Conservation (phyloP, 2,888 invertebrate genomes). For the Sphaerophoria taeniata region DNA sequence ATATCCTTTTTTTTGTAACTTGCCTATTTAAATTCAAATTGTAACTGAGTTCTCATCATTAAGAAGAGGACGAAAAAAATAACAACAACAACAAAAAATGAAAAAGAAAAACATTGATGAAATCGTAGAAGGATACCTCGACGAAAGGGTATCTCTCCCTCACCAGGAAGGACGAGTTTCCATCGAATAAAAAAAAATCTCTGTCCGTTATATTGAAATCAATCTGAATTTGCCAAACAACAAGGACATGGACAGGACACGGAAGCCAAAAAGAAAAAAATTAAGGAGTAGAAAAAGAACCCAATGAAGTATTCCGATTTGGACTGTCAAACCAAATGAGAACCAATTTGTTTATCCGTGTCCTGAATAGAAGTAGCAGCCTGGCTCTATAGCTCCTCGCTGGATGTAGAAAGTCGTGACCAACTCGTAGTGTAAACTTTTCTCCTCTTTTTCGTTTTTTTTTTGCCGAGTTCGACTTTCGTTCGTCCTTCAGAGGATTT, state of each 20-base stretch:
- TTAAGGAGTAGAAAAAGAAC: neutral
- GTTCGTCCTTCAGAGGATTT: slow-evolving; percentile 63
- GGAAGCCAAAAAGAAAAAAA: neutral
- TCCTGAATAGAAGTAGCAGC: slow-evolving; percentile 67
- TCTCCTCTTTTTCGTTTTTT: slow-evolving; percentile 26
- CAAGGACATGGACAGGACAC: slow-evolving; percentile 13
- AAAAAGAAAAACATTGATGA: neutral
- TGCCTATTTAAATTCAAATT: slow-evolving; percentile 70
- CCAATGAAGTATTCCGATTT: slow-evolving; percentile 58
- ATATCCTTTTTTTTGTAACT: slow-evolving; percentile 55
- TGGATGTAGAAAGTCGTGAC: slow-evolving; percentile 55
- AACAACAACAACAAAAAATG: neutral
- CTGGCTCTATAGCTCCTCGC: no score
- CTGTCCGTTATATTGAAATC: slow-evolving; percentile 61
- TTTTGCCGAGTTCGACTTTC: slow-evolving; percentile 71
- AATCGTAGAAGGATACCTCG: slow-evolving; percentile 11
- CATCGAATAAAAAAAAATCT: slow-evolving; percentile 46
- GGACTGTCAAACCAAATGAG: slow-evolving; percentile 73
- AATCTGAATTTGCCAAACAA: slow-evolving; percentile 67
- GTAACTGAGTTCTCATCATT: slow-evolving; percentile 67
- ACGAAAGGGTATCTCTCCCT: slow-evolving; percentile 31
- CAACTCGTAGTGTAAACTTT: slow-evolving; percentile 49
- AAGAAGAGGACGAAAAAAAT: neutral
- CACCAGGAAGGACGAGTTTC: slow-evolving; percentile 13
- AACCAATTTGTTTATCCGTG: slow-evolving; percentile 73